Base-by-base conservation (phyloP, 2,113 vertebrate species). In the Sinocyclocheilus anophthalmus region DNA sequence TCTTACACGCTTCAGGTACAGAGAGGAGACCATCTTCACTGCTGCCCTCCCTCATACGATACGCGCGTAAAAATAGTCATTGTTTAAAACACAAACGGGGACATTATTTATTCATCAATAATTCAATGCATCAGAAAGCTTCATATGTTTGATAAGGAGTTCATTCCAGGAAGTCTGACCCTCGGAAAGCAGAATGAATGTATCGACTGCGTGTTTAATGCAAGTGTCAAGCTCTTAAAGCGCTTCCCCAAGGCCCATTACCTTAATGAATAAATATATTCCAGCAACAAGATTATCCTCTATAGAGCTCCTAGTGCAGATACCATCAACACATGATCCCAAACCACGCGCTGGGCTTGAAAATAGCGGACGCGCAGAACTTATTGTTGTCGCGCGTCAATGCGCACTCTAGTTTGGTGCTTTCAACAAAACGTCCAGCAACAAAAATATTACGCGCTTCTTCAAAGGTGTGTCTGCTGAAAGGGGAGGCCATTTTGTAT, bases 401-500 rank as follows among this genome's bases (percentile, higher is more conserved):
- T 10, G 18, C 14, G 30, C 18, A 37, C 16, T 70, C 75, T 11
- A 18, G 20, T 18, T 77, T 20, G 14, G 20, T 18, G 8, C 42
- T 67, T 50, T 20, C 3, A 84, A 33, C 16, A 80, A 39, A 77
- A 76, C 59, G 10, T 42, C 37, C 11, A 26, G 22, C 33, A n/a
- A 30, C 45, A 69, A 82, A 33, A 42, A 53, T 26, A 72, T 80
- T 72, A 11, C 37, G 63, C 30, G 67, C 26, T 72, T 50, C 55
- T 86, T 77, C 61, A 89, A 90, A 91, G 90, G 88, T 89, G 90
- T 89, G 90, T 89, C 85, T 83, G 77, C 42, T 79, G 50, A 84
- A 59, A 82, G 82, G 45, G 87, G 90, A 90, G 83, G 91, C 91
- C 91, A 92, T 92, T 92, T 92, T 92, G 91, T 91, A 88, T 83